Evolutionary conservation across 2,888 invertebrate species (phyloP).

Genomic region (Hymenopus coronatus): DNA sequence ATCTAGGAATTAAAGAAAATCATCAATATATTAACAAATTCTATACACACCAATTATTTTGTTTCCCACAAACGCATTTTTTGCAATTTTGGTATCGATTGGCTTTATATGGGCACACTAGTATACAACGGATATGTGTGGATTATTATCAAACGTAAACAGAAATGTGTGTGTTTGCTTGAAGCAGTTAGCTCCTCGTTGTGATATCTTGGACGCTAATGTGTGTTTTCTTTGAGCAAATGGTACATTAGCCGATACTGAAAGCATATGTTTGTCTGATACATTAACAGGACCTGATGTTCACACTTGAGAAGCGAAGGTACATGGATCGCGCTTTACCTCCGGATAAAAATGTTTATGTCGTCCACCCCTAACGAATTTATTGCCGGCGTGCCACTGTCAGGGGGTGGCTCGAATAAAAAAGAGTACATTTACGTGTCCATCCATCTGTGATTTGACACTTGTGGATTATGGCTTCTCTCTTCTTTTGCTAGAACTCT

Average conservation of each 20-base stretch:
- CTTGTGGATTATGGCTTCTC: background rate
- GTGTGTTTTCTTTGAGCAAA: background rate
- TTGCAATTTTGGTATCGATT: no score
- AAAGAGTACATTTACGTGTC: background rate
- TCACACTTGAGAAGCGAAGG: background rate
- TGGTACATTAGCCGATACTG: background rate
- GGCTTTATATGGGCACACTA: no score
- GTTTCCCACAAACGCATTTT: no score
- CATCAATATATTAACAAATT: no score
- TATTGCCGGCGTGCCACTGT: background rate
- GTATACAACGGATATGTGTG: no score
- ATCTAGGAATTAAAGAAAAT: no score
- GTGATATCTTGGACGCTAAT: no score
- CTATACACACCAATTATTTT: no score
- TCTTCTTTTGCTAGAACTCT: background rate
- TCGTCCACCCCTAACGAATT: background rate
- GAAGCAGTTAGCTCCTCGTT: background rate
- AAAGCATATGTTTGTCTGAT: background rate
- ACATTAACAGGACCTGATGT: background rate
- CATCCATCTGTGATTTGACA: slow-evolving; percentile 15
- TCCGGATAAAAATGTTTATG: background rate
- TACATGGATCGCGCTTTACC: background rate
- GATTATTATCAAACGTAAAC: no score
- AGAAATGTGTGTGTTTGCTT: no score
- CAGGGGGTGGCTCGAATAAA: background rate